Percentiles rank a stretch among this genome's conserved stretches.
Conservation (phyloP, 2,113 vertebrate genomes). For the Erythrocercus mccallii region DNA sequence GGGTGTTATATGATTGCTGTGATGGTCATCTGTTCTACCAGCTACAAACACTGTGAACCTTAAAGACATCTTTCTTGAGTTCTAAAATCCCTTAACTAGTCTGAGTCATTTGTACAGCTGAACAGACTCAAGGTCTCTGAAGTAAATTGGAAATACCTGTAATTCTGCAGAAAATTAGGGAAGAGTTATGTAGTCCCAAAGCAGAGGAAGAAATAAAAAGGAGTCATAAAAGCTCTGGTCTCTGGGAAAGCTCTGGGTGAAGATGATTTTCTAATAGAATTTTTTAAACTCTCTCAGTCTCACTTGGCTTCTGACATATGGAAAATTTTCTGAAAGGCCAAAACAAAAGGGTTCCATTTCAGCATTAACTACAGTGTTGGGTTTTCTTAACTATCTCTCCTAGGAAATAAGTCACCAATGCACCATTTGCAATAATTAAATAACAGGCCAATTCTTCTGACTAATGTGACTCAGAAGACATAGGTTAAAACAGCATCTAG, state of each 20-base stretch:
- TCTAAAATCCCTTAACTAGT: neutral
- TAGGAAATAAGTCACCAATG: slow-evolving; percentile 32
- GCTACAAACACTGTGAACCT: neutral
- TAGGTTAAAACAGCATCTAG: slow-evolving; percentile 38
- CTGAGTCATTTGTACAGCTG: slow-evolving; percentile 17
- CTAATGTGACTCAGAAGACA: slow-evolving; percentile 41
- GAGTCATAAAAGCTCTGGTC: slow-evolving; percentile 27
- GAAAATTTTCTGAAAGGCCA: slow-evolving; percentile 1
- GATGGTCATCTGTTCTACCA: neutral
- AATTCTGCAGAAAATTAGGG: slow-evolving; percentile 45
- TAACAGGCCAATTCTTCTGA: slow-evolving; percentile 36
- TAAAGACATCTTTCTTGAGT: neutral
- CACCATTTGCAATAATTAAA: slow-evolving; percentile 56
- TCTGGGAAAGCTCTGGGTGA: slow-evolving; percentile 48
- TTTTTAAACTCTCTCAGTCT: slow-evolving; percentile 33
- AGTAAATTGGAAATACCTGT: slow-evolving; percentile 43
- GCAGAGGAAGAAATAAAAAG: slow-evolving; percentile 43
- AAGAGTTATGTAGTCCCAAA: slow-evolving; percentile 23
- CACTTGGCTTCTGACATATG: neutral
- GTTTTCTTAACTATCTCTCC: slow-evolving; percentile 37
- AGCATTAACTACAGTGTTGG: slow-evolving; percentile 21
- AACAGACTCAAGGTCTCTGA: slow-evolving; percentile 16
- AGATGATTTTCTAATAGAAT: slow-evolving; percentile 60
- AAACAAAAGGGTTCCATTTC: slow-evolving; percentile 25
- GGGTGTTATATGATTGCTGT: neutral